These are phyloP conservation scores for Cercopithecus neglectus DNA, from an alignment of 2,797 vertebrate genomes.

Conservation along the genomic window DNA sequence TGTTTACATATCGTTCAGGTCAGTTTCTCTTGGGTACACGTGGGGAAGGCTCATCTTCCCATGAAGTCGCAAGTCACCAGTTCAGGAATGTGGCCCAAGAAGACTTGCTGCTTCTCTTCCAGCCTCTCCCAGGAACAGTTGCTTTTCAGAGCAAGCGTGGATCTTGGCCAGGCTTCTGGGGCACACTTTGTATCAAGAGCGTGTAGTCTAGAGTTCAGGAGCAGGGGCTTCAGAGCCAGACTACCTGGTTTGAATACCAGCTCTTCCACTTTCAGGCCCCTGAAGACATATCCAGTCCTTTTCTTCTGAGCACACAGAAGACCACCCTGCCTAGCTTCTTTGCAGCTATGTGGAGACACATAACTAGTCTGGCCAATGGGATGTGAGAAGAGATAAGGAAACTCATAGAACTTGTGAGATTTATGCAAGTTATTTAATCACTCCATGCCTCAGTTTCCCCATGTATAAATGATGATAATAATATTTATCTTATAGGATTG, in stretches of 20 bases:
- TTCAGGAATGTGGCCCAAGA: background rate
- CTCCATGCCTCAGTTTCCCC: background rate
- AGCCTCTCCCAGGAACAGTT: background rate
- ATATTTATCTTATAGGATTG: background rate
- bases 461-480: background rate
- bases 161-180: background rate
- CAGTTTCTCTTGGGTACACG: accelerated
- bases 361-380: background rate
- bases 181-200: background rate
- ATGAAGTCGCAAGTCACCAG: background rate
- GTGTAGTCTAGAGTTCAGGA: background rate
- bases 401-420: background rate
- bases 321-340: background rate
- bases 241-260: background rate
- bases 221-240: background rate
- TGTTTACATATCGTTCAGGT: background rate
- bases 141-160: background rate
- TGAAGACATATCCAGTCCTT: background rate
- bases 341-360: background rate
- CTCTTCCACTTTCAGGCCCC: background rate
- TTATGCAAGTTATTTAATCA: background rate
- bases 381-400: background rate
- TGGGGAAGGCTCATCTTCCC: background rate
- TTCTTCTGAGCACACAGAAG: background rate
- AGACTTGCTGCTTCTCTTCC: background rate